phyloP scores from a whole-genome alignment of 2,888 invertebrate species.

The Ctena decussata region DNA sequence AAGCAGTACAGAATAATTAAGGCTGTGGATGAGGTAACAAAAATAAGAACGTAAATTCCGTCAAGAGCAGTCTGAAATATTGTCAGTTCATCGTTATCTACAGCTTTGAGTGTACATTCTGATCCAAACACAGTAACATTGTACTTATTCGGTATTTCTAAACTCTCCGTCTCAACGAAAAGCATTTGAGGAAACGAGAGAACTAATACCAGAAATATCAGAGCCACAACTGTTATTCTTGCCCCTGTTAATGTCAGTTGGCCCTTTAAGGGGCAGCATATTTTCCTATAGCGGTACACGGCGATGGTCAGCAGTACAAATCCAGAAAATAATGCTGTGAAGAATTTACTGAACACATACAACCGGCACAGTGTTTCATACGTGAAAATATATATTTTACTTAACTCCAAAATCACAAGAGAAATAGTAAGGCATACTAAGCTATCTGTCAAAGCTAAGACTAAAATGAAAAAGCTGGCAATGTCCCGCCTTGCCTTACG shows the following conservation, averaged over 20 bases:
- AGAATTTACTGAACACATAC: background rate
- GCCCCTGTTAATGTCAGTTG: background rate
- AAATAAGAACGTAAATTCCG: background rate
- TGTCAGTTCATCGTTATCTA: background rate
- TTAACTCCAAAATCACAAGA: background rate
- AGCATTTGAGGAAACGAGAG: background rate
- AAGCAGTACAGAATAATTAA: background rate
- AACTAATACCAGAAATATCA: background rate
- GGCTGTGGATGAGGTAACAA: background rate
- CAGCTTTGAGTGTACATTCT: background rate
- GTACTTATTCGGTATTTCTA: background rate
- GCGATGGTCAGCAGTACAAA: slow-evolving; percentile 2
- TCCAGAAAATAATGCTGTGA: background rate
- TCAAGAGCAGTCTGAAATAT: background rate
- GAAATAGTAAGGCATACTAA: background rate
- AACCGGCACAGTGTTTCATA: background rate
- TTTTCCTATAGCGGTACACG: background rate
- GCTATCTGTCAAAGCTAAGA: background rate
- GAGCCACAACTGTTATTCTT: background rate
- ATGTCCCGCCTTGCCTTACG: background rate
- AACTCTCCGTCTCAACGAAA: background rate
- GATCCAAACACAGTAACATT: background rate
- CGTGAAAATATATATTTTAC: background rate
- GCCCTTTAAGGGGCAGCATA: background rate
- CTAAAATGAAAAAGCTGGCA: background rate